Evolutionary conservation across 2,113 vertebrate genomes (phyloP).

Genomic region (Hyperopisus bebe): DNA sequence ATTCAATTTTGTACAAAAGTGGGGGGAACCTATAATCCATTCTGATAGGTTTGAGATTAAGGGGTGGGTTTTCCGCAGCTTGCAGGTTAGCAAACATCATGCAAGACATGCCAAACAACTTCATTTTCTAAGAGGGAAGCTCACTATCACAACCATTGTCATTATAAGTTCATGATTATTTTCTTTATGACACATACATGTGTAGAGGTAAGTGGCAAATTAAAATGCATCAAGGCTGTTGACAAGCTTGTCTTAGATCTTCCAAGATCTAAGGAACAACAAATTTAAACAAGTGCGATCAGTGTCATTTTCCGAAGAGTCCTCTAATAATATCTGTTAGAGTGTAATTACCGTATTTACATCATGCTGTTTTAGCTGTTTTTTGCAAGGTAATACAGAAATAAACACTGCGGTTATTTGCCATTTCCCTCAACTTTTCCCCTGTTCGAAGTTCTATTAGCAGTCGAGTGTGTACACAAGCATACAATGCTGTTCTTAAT

Average conservation of each 20-base stretch:
- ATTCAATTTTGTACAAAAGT: neutral
- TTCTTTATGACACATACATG: neutral
- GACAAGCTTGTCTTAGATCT: neutral
- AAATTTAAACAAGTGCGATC: neutral
- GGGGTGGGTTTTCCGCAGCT: neutral
- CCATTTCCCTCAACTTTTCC: conserved; percentile 1
- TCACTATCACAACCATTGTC: neutral
- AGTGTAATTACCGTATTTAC: neutral
- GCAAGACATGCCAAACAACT: neutral
- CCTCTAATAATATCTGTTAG: neutral
- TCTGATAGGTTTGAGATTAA: neutral
- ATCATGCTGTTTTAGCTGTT: neutral
- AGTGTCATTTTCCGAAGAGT: neutral
- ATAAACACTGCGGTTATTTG: neutral
- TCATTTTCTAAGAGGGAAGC: neutral
- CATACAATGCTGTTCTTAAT: neutral
- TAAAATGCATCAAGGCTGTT: neutral
- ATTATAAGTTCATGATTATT: neutral
- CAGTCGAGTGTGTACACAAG: neutral
- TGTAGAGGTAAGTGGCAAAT: neutral
- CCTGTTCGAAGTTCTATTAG: neutral
- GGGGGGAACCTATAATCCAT: neutral
- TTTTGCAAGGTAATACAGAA: neutral
- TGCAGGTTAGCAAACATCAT: neutral
- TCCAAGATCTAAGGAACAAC: neutral